Evolutionary conservation across 2,888 invertebrate genomes (phyloP), one percentile per base, ranked within the genome.

Genomic region (Lasioglossum zephyrum): DNA sequence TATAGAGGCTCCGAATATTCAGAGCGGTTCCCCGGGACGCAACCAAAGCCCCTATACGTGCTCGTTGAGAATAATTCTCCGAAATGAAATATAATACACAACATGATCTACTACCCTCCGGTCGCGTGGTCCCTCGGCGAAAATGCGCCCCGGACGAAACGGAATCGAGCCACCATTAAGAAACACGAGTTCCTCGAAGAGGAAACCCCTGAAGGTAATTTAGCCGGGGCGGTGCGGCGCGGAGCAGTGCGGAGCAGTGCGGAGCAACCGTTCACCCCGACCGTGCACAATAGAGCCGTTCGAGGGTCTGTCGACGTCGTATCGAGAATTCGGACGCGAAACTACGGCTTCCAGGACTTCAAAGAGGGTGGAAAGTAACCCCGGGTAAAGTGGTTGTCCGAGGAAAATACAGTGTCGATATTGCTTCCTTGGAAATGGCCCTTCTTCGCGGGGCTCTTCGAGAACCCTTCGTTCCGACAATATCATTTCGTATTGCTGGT

Each of bases 301-400:
- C 84, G 77, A 79, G 83, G 80, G 82, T 73, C 78, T 79, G 74
- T 73, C 79, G 85, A 81, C 81, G 74, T 80, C 60, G 87, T 76
- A 81, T 74, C 81, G 82, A 82, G 81, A 85, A 84, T 82, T 88
- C 70, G 76, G 63, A 72, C 76, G 86, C 39, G 76, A 79, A 84
- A 82, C 82, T 89, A 88, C 80, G 89, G 88, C 88, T 88, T 88
- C 88, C 78, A 70, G 77, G 82, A 81, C 81, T 78, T 79, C 79
- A 82, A 85, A 69, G 70, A 47, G 73, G 66, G 74, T 70, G 49
- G 39, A 70, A 73, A 73, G 66, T 2, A 66, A 31, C 66, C 36
- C 66, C 16, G 31, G 31, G 16, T 36, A 36, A 73, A 80, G 69
- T 75, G 80, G 73, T 66, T 31, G 44, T 18, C 70, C 44, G 74